Evolutionary conservation across 2,797 vertebrate genomes (phyloP).

Genomic region (Morelia viridis): DNA sequence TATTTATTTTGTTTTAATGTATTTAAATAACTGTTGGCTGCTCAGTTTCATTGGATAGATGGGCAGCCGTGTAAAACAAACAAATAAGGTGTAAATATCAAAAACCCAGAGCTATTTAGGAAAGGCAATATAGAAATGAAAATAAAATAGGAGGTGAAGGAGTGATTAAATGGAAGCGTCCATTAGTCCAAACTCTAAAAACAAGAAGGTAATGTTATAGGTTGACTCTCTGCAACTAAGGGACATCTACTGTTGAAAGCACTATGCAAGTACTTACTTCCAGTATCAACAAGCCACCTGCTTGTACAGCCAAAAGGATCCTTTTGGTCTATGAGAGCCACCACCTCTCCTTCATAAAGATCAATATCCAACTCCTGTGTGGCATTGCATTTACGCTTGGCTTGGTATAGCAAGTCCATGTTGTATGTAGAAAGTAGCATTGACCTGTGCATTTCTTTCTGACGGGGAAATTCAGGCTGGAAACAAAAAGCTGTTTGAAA

Average conservation of each 20-base stretch:
- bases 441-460: constrained; percentile 83
- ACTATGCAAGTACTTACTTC: constrained; percentile 79
- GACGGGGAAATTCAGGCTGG: constrained; percentile 80
- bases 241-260: constrained; percentile 34
- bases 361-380: constrained; percentile 90
- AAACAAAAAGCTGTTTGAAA: constrained; percentile 20
- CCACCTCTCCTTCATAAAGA: constrained; percentile 91
- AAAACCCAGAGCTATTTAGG: not conserved
- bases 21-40: not conserved
- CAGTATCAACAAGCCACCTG: constrained; percentile 94
- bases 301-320: constrained; percentile 89
- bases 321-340: constrained; percentile 87
- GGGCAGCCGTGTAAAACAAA: not conserved
- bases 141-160: not conserved
- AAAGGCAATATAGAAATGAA: not conserved
- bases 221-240: not conserved
- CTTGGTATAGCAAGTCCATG: constrained; percentile 79
- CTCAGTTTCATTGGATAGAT: not conserved
- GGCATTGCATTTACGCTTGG: constrained; percentile 95
- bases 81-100: not conserved
- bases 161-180: not conserved
- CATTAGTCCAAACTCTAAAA: not conserved
- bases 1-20: not conserved
- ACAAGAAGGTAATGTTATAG: not conserved
- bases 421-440: constrained; percentile 80